Evolutionary conservation across 2,888 invertebrate species (phyloP).

Genomic region (Diplazon laetatorius): DNA sequence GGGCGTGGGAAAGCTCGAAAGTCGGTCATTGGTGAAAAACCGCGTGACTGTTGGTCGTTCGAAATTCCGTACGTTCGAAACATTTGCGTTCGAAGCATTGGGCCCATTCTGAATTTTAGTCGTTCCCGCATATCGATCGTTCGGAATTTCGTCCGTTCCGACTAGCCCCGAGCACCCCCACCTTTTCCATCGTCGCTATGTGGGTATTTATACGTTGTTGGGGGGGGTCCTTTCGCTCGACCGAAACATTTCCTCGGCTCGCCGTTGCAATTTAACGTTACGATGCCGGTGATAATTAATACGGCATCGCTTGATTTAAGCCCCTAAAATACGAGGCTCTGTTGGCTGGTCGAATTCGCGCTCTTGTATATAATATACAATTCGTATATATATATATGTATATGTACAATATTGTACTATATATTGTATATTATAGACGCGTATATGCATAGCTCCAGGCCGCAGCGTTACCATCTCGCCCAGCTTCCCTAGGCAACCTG

Average conservation of each 20-base stretch:
- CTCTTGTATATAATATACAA: constrained; percentile 17
- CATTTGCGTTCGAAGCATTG: no score
- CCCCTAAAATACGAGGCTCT: constrained; percentile 65
- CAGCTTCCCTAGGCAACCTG: no score
- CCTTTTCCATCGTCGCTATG: background rate
- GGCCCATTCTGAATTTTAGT: no score
- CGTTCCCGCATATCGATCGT: no score
- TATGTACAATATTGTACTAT: background rate
- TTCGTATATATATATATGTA: constrained; percentile 7
- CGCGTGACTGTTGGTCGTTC: no score
- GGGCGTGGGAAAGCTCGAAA: no score
- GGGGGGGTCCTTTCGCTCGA: constrained; percentile 38
- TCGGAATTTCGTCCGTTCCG: background rate
- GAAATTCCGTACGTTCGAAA: no score
- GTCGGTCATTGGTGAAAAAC: no score
- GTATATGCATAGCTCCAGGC: background rate
- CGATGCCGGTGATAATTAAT: constrained; percentile 73
- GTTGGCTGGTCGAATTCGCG: constrained; percentile 44
- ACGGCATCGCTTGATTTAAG: constrained; percentile 70
- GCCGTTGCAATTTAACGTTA: constrained; percentile 66
- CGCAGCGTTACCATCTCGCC: constrained; percentile 17
- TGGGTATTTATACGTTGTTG: background rate
- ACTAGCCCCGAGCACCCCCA: background rate
- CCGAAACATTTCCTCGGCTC: constrained; percentile 63
- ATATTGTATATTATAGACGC: background rate